Conservation (phyloP, 2,113 vertebrate species). For the Phalacrocorax aristotelis region DNA sequence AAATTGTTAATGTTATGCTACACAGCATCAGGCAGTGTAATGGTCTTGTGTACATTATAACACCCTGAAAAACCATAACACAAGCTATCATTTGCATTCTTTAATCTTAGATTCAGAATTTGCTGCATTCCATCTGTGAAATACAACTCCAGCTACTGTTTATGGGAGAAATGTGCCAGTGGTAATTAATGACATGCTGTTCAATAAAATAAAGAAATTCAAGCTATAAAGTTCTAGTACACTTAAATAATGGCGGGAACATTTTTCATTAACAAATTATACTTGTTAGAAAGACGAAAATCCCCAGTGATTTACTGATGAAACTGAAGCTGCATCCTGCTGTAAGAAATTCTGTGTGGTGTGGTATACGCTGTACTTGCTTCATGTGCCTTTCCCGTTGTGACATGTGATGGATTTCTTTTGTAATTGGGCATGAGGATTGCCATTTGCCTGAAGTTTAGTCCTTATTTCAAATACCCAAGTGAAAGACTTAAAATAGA, state of each 20-base stretch:
- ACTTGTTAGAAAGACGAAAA: not conserved
- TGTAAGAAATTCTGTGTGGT: not conserved
- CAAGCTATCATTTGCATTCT: not conserved
- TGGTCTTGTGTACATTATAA: not conserved
- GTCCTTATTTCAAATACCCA: not conserved
- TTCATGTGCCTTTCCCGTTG: not conserved
- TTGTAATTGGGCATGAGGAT: not conserved
- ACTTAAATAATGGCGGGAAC: not conserved
- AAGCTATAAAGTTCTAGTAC: not conserved
- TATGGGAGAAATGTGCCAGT: accelerated
- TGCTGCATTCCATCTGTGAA: not conserved
- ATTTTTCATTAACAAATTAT: not conserved
- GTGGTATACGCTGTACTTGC: accelerated
- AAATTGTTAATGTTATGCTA: not conserved
- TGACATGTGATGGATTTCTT: not conserved
- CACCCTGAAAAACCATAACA: not conserved
- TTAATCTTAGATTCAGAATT: not conserved
- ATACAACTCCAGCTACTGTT: not conserved
- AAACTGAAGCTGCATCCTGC: not conserved
- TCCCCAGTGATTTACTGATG: not conserved
- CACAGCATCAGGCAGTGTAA: not conserved
- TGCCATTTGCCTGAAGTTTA: not conserved
- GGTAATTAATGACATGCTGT: not conserved
- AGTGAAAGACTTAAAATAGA: not conserved
- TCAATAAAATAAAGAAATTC: not conserved